Conservation (phyloP, 2,113 vertebrate genomes). For the Tympanuchus pallidicinctus region DNA sequence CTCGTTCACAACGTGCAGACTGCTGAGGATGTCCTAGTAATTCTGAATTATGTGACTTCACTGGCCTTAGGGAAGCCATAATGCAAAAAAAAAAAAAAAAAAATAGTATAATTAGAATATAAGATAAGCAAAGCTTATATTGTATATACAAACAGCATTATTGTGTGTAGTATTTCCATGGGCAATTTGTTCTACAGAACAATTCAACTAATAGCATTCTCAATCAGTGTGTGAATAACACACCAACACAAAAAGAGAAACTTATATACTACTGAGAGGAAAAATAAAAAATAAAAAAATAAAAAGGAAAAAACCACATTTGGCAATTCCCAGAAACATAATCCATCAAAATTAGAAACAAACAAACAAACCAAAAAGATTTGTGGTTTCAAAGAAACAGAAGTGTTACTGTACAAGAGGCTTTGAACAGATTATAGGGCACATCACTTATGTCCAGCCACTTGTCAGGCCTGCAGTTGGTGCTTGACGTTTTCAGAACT, state of each 20-base stretch:
- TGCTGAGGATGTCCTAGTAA: neutral
- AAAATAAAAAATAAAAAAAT: too few species aligned
- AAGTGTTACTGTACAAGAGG: neutral
- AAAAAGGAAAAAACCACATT: neutral
- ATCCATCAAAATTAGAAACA: neutral
- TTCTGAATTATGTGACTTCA: neutral
- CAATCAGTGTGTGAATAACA: neutral
- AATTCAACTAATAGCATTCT: neutral
- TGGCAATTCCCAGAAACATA: neutral
- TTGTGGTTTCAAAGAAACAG: neutral
- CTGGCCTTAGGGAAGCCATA: neutral
- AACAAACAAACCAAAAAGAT: neutral
- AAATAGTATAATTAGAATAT: neutral
- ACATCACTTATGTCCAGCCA: neutral
- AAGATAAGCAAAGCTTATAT: neutral
- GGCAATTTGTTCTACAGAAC: neutral
- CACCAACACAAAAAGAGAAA: neutral
- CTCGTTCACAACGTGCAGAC: neutral
- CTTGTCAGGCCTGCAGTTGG: neutral
- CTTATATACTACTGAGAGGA: neutral
- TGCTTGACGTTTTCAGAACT: neutral
- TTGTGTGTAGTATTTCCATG: too few species aligned
- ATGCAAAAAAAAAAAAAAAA: neutral
- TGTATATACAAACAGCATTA: too few species aligned
- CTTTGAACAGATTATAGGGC: neutral